These are phyloP conservation scores for Sebastes itinus DNA, from an alignment of 2,797 vertebrate species.

Conservation along the genomic window DNA sequence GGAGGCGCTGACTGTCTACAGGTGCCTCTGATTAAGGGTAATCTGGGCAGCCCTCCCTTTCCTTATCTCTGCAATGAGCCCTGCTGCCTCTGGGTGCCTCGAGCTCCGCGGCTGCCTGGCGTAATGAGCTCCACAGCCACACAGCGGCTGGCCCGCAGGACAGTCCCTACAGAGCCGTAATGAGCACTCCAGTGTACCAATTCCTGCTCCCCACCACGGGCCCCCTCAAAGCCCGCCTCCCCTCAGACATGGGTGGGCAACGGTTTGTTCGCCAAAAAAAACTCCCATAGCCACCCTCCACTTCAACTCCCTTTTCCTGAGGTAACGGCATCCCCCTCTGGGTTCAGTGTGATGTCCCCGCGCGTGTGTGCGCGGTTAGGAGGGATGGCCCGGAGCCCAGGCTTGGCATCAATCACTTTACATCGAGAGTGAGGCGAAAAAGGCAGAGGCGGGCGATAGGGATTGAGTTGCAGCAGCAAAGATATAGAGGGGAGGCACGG, in stretches of 20 bases:
- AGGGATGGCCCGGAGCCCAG: constrained; percentile 72
- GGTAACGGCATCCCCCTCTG: constrained; percentile 65
- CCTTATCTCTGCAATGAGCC: constrained; percentile 66
- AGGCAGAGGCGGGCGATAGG: constrained; percentile 54
- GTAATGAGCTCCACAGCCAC: constrained; percentile 86
- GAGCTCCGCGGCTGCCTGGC: constrained; percentile 70
- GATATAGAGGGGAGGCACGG: constrained; percentile 55
- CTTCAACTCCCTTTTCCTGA: constrained; percentile 53
- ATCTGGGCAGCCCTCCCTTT: constrained; percentile 80
- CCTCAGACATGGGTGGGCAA: constrained; percentile 79
- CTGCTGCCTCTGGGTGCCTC: constrained; percentile 63
- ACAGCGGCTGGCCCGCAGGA: constrained; percentile 80
- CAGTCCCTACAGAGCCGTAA: constrained; percentile 84
- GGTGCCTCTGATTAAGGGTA: constrained; percentile 86
- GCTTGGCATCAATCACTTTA: constrained; percentile 73
- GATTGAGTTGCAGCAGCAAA: constrained; percentile 61
- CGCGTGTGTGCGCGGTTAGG: constrained; percentile 59
- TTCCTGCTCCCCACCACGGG: constrained; percentile 76
- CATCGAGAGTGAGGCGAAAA: constrained; percentile 51
- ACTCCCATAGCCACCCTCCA: constrained; percentile 38
- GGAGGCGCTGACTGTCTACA: constrained; percentile 78
- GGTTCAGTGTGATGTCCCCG: constrained; percentile 55
- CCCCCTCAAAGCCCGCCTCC: constrained; percentile 63
- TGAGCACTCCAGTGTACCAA: constrained; percentile 84
- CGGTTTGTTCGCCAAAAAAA: constrained; percentile 59